Conservation (phyloP, 2,797 vertebrate species). For the Bryconaethiops microstoma region DNA sequence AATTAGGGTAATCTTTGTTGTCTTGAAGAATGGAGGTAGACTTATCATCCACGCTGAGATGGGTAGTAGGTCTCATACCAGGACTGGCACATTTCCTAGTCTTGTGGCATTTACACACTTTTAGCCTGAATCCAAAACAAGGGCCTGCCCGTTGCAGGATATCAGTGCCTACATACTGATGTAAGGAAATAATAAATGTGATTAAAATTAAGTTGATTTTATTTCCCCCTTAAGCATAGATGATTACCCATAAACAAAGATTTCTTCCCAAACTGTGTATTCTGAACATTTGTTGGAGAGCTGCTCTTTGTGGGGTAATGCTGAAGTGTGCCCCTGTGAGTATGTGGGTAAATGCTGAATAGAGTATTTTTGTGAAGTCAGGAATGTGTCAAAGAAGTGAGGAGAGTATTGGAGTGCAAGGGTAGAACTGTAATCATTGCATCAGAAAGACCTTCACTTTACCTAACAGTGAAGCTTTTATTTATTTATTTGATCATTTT, state of each 20-base stretch:
- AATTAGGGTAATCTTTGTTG: not conserved
- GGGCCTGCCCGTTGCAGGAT: not conserved
- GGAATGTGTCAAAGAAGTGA: slow-evolving; percentile 15
- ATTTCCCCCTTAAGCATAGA: not conserved
- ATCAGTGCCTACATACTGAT: not conserved
- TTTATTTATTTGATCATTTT: not conserved
- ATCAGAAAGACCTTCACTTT: slow-evolving; percentile 36
- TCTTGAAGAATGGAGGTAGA: not conserved
- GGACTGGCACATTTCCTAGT: not conserved
- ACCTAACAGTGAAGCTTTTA: not conserved
- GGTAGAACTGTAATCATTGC: slow-evolving; percentile 20
- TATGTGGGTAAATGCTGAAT: slow-evolving; percentile 34
- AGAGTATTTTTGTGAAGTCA: slow-evolving; percentile 39
- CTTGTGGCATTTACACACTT: not conserved
- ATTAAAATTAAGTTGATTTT: no score
- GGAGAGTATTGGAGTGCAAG: slow-evolving; percentile 14
- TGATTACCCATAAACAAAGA: not conserved
- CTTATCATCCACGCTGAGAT: not conserved
- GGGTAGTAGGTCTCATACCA: not conserved
- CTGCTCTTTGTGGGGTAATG: not conserved
- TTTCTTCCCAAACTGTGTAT: not conserved
- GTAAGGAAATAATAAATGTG: not conserved
- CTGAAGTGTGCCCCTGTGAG: slow-evolving; percentile 1
- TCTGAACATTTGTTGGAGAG: not conserved
- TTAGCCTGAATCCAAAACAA: not conserved